These are phyloP conservation scores for Cryptoblepharus egeriae DNA, from an alignment of 2,797 vertebrate species.

Conservation along the genomic window DNA sequence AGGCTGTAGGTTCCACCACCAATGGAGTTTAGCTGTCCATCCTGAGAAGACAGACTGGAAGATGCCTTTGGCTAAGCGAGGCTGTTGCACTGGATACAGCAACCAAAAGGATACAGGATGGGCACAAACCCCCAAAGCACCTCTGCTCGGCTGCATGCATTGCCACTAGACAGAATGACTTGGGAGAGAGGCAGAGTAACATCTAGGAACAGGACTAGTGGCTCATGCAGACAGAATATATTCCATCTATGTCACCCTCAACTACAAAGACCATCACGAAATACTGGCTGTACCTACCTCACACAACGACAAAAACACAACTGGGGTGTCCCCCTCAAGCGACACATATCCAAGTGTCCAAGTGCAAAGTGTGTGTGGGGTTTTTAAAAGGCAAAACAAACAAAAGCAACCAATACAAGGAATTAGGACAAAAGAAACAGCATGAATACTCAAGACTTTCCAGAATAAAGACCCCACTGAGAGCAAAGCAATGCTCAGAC, in stretches of 20 bases:
- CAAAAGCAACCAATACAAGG: background rate
- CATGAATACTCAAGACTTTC: background rate
- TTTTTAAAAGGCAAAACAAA: too few relatives aligned
- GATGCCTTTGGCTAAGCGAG: background rate
- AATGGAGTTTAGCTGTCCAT: background rate
- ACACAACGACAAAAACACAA: background rate
- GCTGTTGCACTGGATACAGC: background rate
- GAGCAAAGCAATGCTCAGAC: constrained; percentile 8
- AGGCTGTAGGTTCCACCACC: background rate
- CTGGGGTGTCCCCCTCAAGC: background rate
- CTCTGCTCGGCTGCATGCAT: background rate
- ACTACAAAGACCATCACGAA: constrained; percentile 11
- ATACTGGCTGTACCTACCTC: background rate
- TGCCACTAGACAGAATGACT: background rate
- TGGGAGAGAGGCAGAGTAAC: background rate
- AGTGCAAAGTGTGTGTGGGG: background rate
- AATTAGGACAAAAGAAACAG: background rate
- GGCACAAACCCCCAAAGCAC: background rate
- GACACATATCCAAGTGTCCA: constrained; percentile 7
- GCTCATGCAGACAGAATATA: constrained; percentile 5
- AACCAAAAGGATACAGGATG: background rate
- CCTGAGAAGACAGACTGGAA: background rate
- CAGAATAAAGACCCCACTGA: background rate
- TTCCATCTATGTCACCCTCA: background rate
- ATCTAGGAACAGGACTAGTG: background rate